Percentiles rank a stretch among this genome's conserved stretches.
Evolutionary conservation across 2,113 vertebrate species (phyloP).

Genomic region (Montifringilla adamsi): DNA sequence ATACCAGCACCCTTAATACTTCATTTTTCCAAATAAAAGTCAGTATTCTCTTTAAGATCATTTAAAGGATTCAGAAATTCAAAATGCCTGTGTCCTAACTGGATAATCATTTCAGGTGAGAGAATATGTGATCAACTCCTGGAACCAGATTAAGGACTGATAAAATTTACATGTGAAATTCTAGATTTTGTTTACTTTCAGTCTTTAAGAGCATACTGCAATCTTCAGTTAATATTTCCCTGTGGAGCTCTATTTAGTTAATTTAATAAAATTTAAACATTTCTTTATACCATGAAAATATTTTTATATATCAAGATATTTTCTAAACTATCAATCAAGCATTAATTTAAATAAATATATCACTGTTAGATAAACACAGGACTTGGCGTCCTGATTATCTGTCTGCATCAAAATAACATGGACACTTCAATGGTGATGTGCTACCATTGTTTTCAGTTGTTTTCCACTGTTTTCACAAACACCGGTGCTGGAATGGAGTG

Average conservation of each 20-base stretch:
- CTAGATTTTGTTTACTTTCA: not conserved
- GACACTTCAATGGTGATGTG: not conserved
- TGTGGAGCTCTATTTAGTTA: not conserved
- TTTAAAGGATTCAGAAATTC: not conserved
- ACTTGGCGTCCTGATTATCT: not conserved
- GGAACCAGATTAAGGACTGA: not conserved
- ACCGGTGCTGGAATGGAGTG: not conserved
- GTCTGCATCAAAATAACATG: not conserved
- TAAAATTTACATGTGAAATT: not conserved
- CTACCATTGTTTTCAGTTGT: not conserved
- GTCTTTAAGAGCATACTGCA: not conserved
- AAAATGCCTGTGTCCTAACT: not conserved
- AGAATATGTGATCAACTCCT: not conserved
- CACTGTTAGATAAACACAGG: not conserved
- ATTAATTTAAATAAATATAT: not conserved
- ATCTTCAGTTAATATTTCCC: not conserved
- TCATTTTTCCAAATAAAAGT: not conserved
- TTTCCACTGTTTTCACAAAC: not conserved
- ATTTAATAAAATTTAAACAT: not conserved
- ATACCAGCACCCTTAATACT: not conserved
- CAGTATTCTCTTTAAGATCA: not conserved
- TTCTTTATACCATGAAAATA: not conserved
- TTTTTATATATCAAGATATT: not conserved
- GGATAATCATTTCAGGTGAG: not conserved
- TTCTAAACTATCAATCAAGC: not conserved